Evolutionary conservation across 2,113 vertebrate genomes (phyloP).

Genomic region (Ophiodon elongatus): DNA sequence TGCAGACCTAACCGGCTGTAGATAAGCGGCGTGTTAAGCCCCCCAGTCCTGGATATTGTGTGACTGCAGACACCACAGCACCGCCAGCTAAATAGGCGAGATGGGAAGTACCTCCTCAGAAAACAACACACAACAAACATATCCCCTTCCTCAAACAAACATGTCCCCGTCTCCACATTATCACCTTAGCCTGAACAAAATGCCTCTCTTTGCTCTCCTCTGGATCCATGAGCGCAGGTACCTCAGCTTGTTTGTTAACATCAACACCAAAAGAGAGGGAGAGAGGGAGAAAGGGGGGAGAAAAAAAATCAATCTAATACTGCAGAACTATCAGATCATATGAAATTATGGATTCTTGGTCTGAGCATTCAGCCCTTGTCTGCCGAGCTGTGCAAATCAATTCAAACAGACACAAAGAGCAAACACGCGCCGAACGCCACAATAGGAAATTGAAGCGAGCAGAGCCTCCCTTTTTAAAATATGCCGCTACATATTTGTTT

Average conservation of each 20-base stretch:
- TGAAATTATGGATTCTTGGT: conserved; percentile 95
- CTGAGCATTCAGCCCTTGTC: conserved; percentile 90
- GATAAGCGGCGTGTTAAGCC: conserved; percentile 45
- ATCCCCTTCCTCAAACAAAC: conserved; percentile 76
- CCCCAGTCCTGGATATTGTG: conserved; percentile 37
- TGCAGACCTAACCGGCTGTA: conserved; percentile 17
- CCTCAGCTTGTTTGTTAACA: conserved; percentile 92
- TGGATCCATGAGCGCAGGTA: conserved; percentile 83
- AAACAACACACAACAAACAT: conserved; percentile 72
- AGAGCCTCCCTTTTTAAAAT: conserved; percentile 85
- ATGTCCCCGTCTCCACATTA: conserved; percentile 71
- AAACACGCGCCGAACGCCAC: conserved; percentile 86
- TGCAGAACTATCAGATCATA: conserved; percentile 97
- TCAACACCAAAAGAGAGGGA: conserved; percentile 83
- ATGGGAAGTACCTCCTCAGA: conserved; percentile 60
- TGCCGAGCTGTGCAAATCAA: conserved; percentile 90
- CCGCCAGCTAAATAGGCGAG: conserved; percentile 42
- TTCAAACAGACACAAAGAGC: conserved; percentile 90
- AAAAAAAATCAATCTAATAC: conserved; percentile 93
- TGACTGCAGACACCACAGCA: conserved; percentile 24
- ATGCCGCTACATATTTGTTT: conserved; percentile 89
- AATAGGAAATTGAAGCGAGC: conserved; percentile 89
- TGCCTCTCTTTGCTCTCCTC: conserved; percentile 69
- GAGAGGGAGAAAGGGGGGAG: conserved; percentile 38
- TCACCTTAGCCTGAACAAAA: conserved; percentile 75